phyloP scores from a whole-genome alignment of 2,888 invertebrate genomes.

The Cacoxenus indagator region DNA sequence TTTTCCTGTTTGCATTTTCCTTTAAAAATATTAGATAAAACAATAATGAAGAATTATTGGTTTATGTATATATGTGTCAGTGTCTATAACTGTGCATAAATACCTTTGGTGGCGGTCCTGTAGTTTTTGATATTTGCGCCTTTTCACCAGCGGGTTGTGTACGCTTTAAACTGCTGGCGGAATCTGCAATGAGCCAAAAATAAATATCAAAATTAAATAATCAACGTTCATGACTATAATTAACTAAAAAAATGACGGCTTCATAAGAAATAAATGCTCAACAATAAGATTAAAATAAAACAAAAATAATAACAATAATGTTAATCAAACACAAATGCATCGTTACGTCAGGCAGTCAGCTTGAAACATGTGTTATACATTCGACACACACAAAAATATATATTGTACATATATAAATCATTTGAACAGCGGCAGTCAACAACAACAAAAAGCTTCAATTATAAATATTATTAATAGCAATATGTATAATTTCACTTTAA shows the following conservation, averaged over 20 bases:
- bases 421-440: not conserved
- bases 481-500: slow-evolving; percentile 16
- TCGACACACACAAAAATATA: not conserved
- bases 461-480: not conserved
- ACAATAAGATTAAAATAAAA: not conserved
- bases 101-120: slow-evolving; percentile 64
- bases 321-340: not conserved
- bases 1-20: not conserved
- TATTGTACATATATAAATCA: not conserved
- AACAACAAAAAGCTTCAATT: not conserved
- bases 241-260: no score
- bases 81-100: not conserved
- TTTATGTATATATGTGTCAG: not conserved
- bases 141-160: slow-evolving; percentile 55
- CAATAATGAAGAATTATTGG: not conserved
- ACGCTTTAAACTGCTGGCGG: slow-evolving; percentile 62
- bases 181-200: slow-evolving; percentile 46
- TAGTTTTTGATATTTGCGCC: slow-evolving; percentile 54
- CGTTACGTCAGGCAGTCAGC: not conserved
- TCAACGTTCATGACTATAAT: no score
- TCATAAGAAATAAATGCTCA: not conserved
- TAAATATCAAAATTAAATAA: not conserved
- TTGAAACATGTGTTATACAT: not conserved
- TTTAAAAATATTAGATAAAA: not conserved
- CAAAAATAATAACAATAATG: not conserved